Base-by-base conservation (phyloP, 2,113 vertebrate species). In the Columba livia region DNA sequence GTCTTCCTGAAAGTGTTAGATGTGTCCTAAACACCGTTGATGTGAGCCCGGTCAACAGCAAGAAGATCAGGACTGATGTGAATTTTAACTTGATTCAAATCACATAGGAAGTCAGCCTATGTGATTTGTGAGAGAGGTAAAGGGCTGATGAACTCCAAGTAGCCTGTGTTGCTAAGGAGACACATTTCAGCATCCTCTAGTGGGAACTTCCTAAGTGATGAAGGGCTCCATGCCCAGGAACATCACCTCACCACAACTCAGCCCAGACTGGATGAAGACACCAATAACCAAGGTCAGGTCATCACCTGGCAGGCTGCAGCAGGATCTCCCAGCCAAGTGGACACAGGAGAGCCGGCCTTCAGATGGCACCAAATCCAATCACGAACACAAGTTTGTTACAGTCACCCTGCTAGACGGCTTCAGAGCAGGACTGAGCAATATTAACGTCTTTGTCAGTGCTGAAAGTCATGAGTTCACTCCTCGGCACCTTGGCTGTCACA, bases 101-200 rank as follows among this genome's bases (percentile, higher is more conserved):
- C 2, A 0, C 66, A 26, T 15, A 67, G 66, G 38, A 88, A 42
- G 48, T 74, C 48, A 47, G 65, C 31, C 48, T 36, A 36, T 36
- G 36, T 36, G 36, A 36, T 36, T 36, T 36, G 36, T 36, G 36
- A 72, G 38, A 73, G 72, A 83, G 54, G 64, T 60, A 40, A 36
- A 23, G 62, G 92, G 75, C 62, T 2, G 5, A 36, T 21, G 74
- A 80, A 62, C 85, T 81, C 79, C 6, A 2, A 64, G 83, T 20
- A 85, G 86, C 62, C 64, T 72, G 29, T 88, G 94, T 86, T 94
- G 91, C 94, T 95, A 92, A 36, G 91, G 79, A 88, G 89, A 95
- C 75, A 75, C 31, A 42, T 53, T 15, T 54, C 40, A 79, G 70
- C 48, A 82, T 48, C 72, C 54, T 69, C 47, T n/a, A 77, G 40